Base-by-base conservation (phyloP, 35 echinoderm and acorn worm species). In the Stichopus chloronotus region DNA sequence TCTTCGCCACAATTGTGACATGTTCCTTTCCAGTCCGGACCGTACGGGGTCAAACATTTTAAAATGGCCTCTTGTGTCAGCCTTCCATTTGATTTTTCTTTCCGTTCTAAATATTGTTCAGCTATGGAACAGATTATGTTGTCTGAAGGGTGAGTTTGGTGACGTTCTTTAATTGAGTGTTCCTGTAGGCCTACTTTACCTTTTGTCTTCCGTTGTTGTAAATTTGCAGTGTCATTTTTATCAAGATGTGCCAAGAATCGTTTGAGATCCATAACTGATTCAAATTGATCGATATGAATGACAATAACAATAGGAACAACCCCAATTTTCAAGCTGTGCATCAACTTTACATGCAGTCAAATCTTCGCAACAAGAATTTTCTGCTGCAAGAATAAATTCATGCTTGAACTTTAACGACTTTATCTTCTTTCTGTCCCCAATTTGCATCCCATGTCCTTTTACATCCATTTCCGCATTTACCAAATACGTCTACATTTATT, bases 221-320 rank as follows among this genome's bases (percentile, higher is more conserved):
- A 59, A 57, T 96, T 93, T 11, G 92, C 69, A 53, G 76, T 79
- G 24, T 88, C 76, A 77, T 96, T 92, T 6, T 59, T 74, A 65
- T 93, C 92, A 23, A 96, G 55, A 7, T 79, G 59, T 52, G 90
- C 54, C 59, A 96, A 19, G 74, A 93, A 91, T 17, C 81, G 19
- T 5, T 76, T 92, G n/a, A 96, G 63, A 57, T 94, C 78, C 77
- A 72, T 4, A 53, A 82, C 79, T 57, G 85, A 94, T 9, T 56
- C 55, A 58, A 93, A 96, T n/a, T 96, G 92, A 61, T 93, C 92
- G 23, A 96, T 83, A 25, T 96, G 92, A n/a, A 96, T 96, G 87
- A 96, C 93, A 90, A 72, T 90, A 4, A 96, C 95, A 52, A 96
- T 84, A 14, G 95, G 95, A 16, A 96, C 92, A 17, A 91, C 52